A percentile compares a stretch with the other conserved stretches of the same genome.
Evolutionary conservation across 64 coral and sea anemone species (phyloP).

Genomic region (Pocillopora damicornis): DNA sequence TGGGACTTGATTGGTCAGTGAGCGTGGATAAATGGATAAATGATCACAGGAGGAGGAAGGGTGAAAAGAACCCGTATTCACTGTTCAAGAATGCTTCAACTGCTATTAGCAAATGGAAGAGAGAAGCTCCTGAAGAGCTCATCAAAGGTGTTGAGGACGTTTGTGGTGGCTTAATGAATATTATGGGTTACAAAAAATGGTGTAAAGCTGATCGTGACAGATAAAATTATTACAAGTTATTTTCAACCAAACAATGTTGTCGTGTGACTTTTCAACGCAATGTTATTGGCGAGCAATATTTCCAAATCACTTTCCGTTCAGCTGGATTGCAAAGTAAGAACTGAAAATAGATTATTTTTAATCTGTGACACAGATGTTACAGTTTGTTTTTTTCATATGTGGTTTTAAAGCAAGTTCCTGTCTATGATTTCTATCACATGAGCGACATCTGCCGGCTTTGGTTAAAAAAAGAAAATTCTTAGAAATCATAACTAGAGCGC

Average conservation of each 20-base stretch:
- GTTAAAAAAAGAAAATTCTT: too few species aligned
- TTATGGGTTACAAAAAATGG: conserved; percentile 1
- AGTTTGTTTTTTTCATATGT: too few species aligned
- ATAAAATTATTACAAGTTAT: neutral
- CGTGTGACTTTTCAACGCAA: too few species aligned
- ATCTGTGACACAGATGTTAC: too few species aligned
- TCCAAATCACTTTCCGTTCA: too few species aligned
- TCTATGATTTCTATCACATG: too few species aligned
- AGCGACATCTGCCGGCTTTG: too few species aligned
- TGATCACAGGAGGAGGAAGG: neutral
- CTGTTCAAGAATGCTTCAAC: conserved; percentile 11
- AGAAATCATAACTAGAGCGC: too few species aligned
- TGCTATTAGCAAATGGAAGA: conserved; percentile 13
- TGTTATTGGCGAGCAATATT: too few species aligned
- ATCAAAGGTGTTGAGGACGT: neutral
- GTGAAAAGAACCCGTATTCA: neutral
- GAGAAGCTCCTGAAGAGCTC: neutral
- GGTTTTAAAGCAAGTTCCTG: too few species aligned
- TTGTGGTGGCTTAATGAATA: conserved; percentile 14
- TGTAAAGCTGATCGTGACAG: neutral
- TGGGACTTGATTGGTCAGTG: neutral
- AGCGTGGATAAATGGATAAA: conserved; percentile 12
- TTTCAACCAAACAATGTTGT: neutral
- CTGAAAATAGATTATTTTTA: too few species aligned
- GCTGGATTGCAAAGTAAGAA: too few species aligned